Evolutionary conservation across 2,888 invertebrate species (phyloP).

Genomic region (Heterodera filipjevi): DNA sequence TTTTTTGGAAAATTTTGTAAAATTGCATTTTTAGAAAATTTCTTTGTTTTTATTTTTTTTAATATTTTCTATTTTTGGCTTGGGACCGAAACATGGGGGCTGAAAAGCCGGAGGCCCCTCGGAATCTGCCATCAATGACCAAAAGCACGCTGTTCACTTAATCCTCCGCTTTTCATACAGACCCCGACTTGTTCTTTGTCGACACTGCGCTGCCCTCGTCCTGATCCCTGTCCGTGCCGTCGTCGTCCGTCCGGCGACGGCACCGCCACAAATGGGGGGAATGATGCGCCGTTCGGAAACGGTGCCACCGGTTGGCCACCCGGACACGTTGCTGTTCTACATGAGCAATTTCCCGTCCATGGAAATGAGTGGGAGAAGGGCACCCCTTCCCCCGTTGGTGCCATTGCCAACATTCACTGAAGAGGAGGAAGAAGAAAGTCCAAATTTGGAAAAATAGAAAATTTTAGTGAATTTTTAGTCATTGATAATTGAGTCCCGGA

Average conservation of each 20-base stretch:
- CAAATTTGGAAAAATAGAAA: background rate
- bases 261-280: background rate
- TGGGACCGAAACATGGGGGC: no score
- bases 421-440: background rate
- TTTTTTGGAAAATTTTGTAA: no score
- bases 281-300: slow-evolving; percentile 25
- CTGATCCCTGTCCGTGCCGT: slow-evolving; percentile 13
- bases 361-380: background rate
- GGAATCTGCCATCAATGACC: background rate
- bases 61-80: no score
- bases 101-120: no score
- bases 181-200: background rate
- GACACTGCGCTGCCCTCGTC: background rate
- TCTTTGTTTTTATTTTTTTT: no score
- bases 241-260: background rate
- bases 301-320: slow-evolving; percentile 23
- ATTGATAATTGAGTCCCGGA: no score
- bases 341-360: slow-evolving; percentile 23
- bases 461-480: no score
- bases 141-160: background rate
- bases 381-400: slow-evolving; percentile 8
- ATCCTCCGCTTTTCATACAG: background rate
- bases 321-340: slow-evolving; percentile 15
- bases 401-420: background rate
- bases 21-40: no score